Conservation (phyloP, 2,797 vertebrate species). For the Myotis daubentonii region DNA sequence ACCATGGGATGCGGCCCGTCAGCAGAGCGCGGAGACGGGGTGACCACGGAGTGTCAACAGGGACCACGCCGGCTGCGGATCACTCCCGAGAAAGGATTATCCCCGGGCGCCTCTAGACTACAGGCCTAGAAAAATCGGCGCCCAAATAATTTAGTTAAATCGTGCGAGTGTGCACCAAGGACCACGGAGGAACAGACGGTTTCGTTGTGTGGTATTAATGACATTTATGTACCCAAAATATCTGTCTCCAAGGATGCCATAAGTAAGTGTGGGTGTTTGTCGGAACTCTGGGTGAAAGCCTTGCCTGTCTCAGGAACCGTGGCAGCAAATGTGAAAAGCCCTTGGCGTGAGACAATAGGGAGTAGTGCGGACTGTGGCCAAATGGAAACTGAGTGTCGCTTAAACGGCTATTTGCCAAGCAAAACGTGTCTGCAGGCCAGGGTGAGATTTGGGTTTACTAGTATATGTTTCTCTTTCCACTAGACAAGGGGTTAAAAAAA, state of each 20-base stretch:
- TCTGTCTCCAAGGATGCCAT: background rate
- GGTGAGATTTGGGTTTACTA: background rate
- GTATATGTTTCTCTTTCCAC: background rate
- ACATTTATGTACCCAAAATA: background rate
- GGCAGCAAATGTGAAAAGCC: background rate
- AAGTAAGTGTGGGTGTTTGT: background rate
- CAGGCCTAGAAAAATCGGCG: background rate
- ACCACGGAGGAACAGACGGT: background rate
- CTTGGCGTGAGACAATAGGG: background rate
- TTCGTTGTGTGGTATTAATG: background rate
- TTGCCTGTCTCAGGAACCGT: background rate
- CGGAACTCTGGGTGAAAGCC: background rate
- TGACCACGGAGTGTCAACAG: conserved; percentile 77
- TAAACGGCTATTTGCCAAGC: background rate
- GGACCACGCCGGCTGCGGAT: conserved; percentile 73
- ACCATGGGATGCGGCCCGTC: conserved; percentile 82
- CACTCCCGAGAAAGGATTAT: conserved; percentile 64
- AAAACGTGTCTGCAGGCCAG: background rate
- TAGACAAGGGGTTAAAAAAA: background rate
- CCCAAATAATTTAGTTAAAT: background rate
- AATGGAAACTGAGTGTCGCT: background rate
- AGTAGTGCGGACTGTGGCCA: background rate
- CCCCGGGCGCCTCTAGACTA: conserved; percentile 34
- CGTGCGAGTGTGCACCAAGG: background rate
- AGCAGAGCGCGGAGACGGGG: conserved; percentile 83